Base-by-base conservation (phyloP, 2,113 vertebrate species). In the Calyptomena viridis region DNA sequence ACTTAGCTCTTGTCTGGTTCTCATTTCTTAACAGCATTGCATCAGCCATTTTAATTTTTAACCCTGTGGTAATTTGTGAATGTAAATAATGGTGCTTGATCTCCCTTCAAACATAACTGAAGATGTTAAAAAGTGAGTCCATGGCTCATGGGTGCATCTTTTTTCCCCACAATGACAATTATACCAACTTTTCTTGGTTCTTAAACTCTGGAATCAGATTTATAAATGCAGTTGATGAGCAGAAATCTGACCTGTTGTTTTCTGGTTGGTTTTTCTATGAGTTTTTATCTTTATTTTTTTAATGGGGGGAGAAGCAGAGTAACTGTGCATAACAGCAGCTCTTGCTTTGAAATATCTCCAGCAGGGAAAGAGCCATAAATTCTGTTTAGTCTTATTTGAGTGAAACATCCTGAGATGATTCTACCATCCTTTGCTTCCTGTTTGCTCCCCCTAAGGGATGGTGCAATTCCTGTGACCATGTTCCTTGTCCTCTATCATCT, bases 381-480 rank as follows among this genome's bases (percentile, higher is more conserved):
- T 58, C 73, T 69, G 9, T 23, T 89, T 53, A 33, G 87, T 81
- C 80, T 76, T 68, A 77, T 66, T 53, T 31, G 31, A 92, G 72
- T 80, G 84, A 86, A 95, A 53, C 49, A 86, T 74, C 87, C 59
- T 69, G 84, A 80, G 87, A 92, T 90, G 81, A 92, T 89, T 84
- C 63, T 66, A 76, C 64, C 81, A 86, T 62, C 74, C 66, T 84
- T 80, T 66, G 60, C 68, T 84, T 95, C 75, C 28, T 37, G 46
- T 87, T 95, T 96, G 93, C 50, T 92, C 93, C 86, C n/a, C 86
- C 64, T 37, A 87, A 89, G 93, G 68, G 84, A 92, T 95, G 93
- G 95, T 59, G 84, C 80, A 94, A 92, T 84, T 91, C 68, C 92
- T 93, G 81, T 73, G 37, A 87, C 84, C 64, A 18, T 7, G 31